phyloP scores from a whole-genome alignment of 2,888 invertebrate genomes.

The Callinectes sapidus region DNA sequence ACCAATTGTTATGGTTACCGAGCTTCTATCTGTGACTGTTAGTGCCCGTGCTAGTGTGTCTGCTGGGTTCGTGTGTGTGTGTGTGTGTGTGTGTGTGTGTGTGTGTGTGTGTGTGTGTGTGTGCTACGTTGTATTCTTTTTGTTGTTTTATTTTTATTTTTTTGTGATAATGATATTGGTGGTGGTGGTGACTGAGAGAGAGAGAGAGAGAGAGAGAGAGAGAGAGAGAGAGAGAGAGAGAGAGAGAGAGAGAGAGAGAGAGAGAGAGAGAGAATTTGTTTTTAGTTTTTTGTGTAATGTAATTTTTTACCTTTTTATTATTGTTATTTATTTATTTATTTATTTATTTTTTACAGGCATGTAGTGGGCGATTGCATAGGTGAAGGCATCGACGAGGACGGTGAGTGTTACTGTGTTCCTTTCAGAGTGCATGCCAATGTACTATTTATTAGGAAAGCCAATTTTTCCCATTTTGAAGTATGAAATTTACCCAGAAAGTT shows the following conservation, averaged over 20 bases:
- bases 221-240: too few species aligned
- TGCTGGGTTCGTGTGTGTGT: neutral
- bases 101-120: neutral
- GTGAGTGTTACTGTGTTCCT: neutral
- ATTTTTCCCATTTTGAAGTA: neutral
- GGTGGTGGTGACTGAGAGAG: neutral
- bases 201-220: neutral
- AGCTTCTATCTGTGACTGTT: neutral
- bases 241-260: too few species aligned
- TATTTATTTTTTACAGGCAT: neutral
- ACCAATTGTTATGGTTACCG: neutral
- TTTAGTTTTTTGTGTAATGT: neutral
- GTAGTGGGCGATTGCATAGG: too few species aligned
- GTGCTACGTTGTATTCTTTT: neutral
- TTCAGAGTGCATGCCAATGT: neutral
- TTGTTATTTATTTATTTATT: too few species aligned
- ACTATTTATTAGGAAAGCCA: neutral
- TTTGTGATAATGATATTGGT: neutral
- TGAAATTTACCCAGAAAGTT: neutral
- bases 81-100: constrained; percentile 3
- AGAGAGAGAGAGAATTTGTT: neutral
- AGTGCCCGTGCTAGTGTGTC: neutral
- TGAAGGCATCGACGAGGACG: neutral
- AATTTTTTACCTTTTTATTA: too few species aligned
- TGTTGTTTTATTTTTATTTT: neutral